Percentiles rank a stretch among this genome's conserved stretches.
Conservation (phyloP, 2,113 vertebrate species). For the Calypte anna region DNA sequence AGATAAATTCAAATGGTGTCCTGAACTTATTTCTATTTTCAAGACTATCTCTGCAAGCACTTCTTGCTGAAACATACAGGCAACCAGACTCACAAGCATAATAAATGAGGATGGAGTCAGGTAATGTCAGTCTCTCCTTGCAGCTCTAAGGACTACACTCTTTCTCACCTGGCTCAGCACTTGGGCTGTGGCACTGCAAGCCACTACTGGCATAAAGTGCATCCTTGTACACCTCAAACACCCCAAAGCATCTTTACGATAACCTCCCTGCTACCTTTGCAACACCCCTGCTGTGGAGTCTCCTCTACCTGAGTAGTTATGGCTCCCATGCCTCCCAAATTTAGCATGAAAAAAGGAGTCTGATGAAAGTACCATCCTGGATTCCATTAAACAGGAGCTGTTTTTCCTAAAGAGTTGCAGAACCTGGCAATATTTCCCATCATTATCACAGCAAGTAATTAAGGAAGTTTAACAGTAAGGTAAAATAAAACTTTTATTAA, state of each 20-base stretch:
- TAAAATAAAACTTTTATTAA: not conserved
- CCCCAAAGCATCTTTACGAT: not conserved
- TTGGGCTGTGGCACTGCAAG: not conserved
- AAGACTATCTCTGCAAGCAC: not conserved
- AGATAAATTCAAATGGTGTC: not conserved
- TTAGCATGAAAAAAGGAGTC: not conserved
- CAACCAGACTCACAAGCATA: not conserved
- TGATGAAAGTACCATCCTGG: not conserved
- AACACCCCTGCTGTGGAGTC: not conserved
- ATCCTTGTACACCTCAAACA: not conserved
- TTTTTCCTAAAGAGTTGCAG: not conserved
- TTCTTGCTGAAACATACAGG: not conserved
- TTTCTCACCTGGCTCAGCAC: not conserved
- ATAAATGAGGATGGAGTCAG: not conserved
- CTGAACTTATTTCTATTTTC: not conserved
- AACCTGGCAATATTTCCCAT: not conserved
- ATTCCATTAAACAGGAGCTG: not conserved
- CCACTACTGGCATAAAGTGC: not conserved
- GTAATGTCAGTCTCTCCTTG: not conserved
- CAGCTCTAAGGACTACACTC: not conserved
- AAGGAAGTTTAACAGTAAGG: not conserved
- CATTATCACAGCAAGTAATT: not conserved
- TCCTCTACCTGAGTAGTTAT: not conserved
- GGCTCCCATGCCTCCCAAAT: not conserved
- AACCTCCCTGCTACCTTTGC: not conserved